Conservation (phyloP, 37 sponge, comb jelly and placozoan species). For the Spongia lamella region DNA sequence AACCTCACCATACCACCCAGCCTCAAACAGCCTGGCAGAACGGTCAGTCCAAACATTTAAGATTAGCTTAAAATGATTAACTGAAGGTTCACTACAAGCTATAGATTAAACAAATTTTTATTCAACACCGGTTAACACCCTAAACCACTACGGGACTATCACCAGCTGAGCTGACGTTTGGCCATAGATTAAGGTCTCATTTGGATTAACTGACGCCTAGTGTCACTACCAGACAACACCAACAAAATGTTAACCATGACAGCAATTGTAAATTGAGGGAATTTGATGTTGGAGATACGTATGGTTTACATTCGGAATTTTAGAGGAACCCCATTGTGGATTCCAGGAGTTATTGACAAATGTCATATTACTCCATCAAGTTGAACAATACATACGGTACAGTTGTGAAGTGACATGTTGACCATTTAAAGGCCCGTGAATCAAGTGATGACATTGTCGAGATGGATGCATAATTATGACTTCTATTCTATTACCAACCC, state of each 20-base stretch:
- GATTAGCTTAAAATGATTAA: conserved; percentile 17
- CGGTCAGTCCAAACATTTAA: conserved; percentile 29
- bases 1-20: background rate
- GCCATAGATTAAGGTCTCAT: conserved; percentile 17
- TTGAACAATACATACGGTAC: too few species aligned
- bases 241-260: conserved; percentile 22
- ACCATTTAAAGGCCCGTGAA: too few species aligned
- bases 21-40: conserved; percentile 11
- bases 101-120: conserved; percentile 20
- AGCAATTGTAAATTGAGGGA: background rate
- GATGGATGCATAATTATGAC: too few species aligned
- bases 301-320: too few species aligned
- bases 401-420: too few species aligned
- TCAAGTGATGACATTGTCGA: too few species aligned
- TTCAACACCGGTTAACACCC: conserved; percentile 21
- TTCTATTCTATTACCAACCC: too few species aligned
- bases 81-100: background rate
- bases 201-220: conserved; percentile 32
- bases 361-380: too few species aligned
- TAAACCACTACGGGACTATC: conserved; percentile 29
- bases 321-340: too few species aligned
- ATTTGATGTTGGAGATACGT: too few species aligned
- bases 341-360: too few species aligned
- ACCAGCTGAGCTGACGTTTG: conserved; percentile 30
- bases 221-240: conserved; percentile 4